phyloP scores from a whole-genome alignment of 2,888 invertebrate genomes.

The Danaus chrysippus region DNA sequence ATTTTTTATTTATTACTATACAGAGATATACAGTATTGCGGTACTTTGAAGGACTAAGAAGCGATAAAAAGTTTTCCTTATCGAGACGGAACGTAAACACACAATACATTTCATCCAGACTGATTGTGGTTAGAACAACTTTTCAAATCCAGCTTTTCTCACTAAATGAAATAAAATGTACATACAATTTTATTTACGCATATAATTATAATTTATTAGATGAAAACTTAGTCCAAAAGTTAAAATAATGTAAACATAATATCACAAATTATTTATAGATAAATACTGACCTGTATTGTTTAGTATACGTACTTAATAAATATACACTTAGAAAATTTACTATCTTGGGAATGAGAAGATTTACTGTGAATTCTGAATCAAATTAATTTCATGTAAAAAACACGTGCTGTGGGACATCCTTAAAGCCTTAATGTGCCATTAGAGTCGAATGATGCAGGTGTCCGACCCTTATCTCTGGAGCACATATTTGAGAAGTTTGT shows the following conservation, averaged over 20 bases:
- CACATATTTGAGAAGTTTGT: constrained; percentile 65
- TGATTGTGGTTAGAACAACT: constrained; percentile 3
- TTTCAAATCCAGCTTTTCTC: not conserved
- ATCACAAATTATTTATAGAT: too few relatives aligned
- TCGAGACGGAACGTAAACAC: not conserved
- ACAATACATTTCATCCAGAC: constrained; percentile 3
- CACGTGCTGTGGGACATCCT: constrained; percentile 45
- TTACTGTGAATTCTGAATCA: constrained; percentile 42
- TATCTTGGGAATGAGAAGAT: constrained; percentile 23
- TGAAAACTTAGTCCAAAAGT: too few relatives aligned
- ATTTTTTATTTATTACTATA: constrained; percentile 62
- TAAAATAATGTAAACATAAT: too few relatives aligned
- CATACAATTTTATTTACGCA: too few relatives aligned
- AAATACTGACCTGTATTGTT: too few relatives aligned
- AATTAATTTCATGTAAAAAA: constrained; percentile 43
- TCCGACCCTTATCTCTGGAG: constrained; percentile 62
- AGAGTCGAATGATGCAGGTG: constrained; percentile 61
- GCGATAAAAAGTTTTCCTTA: constrained; percentile 16
- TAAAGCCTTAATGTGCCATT: constrained; percentile 70
- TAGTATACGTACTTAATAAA: too few relatives aligned
- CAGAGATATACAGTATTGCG: constrained; percentile 32
- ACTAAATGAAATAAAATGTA: too few relatives aligned
- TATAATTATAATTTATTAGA: too few relatives aligned
- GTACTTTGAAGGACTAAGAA: constrained; percentile 31
- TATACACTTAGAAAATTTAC: constrained; percentile 2